Conservation (phyloP, 2,113 vertebrate species). For the Noctilio leporinus region DNA sequence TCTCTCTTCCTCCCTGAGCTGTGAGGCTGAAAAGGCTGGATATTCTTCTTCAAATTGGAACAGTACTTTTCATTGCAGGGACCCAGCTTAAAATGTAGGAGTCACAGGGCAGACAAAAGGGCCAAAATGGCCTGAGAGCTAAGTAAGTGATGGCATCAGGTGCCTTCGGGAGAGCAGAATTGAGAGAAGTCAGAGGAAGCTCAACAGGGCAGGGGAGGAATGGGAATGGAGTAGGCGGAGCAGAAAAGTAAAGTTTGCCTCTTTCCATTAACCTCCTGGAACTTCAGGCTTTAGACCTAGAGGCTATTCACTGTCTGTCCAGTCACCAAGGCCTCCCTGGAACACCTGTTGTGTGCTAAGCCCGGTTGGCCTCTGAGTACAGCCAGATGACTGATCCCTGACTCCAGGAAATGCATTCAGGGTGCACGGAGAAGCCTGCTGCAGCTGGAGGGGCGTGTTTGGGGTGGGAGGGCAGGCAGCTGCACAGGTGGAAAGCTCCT, state of each 20-base stretch:
- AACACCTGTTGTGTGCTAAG: not conserved
- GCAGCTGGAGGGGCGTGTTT: not conserved
- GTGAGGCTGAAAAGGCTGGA: not conserved
- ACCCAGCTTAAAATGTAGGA: not conserved
- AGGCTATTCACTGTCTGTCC: not conserved
- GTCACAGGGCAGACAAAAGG: not conserved
- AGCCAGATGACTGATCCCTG: not conserved
- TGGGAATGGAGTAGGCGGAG: too few relatives aligned
- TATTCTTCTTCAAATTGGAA: not conserved
- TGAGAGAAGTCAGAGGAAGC: not conserved
- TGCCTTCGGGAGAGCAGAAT: not conserved
- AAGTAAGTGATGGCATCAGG: not conserved
- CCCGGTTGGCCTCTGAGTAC: not conserved
- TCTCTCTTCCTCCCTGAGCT: not conserved
- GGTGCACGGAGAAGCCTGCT: accelerated
- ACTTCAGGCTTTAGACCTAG: not conserved
- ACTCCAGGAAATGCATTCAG: not conserved
- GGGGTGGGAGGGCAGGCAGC: not conserved
- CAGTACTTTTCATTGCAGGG: not conserved
- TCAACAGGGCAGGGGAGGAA: not conserved
- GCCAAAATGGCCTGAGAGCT: not conserved
- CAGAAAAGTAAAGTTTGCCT: not conserved
- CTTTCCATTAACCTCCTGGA: not conserved
- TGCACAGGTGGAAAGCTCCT: accelerated
- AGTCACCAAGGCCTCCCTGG: not conserved